Evolutionary conservation across 2,113 vertebrate genomes (phyloP).

Genomic region (Papio anubis): DNA sequence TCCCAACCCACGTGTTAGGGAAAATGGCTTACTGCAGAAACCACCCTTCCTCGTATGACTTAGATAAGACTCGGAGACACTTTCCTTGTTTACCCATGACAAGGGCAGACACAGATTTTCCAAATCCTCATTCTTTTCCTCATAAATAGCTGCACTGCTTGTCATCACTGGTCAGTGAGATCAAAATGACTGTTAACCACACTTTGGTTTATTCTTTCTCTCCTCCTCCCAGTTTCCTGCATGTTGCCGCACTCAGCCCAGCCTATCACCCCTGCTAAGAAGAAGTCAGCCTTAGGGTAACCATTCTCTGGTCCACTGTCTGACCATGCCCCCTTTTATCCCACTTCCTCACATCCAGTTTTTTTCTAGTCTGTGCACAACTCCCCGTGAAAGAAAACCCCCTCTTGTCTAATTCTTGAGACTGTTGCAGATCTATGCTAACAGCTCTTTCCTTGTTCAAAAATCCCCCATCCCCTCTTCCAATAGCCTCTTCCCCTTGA

Average conservation of each 20-base stretch:
- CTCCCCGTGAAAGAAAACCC: neutral
- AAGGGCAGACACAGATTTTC: neutral
- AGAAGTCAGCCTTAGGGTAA: neutral
- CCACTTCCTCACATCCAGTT: neutral
- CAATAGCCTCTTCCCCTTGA: rapidly evolving
- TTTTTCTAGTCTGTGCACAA: neutral
- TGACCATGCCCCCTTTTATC: too few relatives aligned
- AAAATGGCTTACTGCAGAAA: neutral
- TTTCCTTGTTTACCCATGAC: neutral
- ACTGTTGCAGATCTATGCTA: neutral
- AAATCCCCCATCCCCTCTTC: rapidly evolving
- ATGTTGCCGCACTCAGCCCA: neutral
- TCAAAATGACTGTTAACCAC: neutral
- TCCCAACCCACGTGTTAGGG: neutral
- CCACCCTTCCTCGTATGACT: neutral
- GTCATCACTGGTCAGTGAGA: neutral
- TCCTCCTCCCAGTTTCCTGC: neutral
- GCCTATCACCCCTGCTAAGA: neutral
- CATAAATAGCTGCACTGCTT: neutral
- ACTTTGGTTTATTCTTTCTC: neutral
- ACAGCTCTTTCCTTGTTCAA: rapidly evolving
- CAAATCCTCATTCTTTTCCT: neutral
- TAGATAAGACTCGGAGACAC: neutral
- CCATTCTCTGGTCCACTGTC: neutral
- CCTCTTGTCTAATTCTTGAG: neutral